Evolutionary conservation across 2,113 vertebrate species (phyloP).

Genomic region (Entomyzon cyanotis): DNA sequence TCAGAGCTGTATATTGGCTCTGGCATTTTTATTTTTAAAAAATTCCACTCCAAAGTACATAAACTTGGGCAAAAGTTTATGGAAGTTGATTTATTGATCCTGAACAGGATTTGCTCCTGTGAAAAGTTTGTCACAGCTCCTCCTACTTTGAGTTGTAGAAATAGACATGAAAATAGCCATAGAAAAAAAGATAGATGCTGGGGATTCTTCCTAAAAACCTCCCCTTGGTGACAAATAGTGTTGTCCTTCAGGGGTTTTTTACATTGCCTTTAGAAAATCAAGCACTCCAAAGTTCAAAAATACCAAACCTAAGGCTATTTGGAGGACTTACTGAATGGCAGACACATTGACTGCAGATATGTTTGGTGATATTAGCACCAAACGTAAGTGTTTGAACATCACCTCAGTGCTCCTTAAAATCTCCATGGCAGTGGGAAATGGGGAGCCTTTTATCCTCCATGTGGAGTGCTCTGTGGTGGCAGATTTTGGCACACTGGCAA

Average conservation of each 20-base stretch:
- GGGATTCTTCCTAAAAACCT: background rate
- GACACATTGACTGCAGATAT: background rate
- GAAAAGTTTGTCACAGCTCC: background rate
- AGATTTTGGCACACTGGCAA: background rate
- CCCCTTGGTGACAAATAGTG: background rate
- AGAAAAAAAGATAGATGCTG: background rate
- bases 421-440: background rate
- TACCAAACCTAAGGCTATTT: background rate
- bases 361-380: background rate
- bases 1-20: background rate
- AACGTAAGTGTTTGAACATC: background rate
- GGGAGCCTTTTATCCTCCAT: background rate
- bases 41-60: background rate
- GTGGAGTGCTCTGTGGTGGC: background rate
- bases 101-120: background rate
- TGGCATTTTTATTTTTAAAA: background rate
- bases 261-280: background rate
- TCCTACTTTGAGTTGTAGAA: background rate
- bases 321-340: background rate
- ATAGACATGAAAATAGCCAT: background rate
- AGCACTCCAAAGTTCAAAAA: background rate
- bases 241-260: background rate
- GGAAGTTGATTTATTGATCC: background rate
- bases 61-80: background rate
- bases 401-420: background rate